Conservation (phyloP, 2,797 vertebrate species). For the Poeciliopsis paucimaculata region DNA sequence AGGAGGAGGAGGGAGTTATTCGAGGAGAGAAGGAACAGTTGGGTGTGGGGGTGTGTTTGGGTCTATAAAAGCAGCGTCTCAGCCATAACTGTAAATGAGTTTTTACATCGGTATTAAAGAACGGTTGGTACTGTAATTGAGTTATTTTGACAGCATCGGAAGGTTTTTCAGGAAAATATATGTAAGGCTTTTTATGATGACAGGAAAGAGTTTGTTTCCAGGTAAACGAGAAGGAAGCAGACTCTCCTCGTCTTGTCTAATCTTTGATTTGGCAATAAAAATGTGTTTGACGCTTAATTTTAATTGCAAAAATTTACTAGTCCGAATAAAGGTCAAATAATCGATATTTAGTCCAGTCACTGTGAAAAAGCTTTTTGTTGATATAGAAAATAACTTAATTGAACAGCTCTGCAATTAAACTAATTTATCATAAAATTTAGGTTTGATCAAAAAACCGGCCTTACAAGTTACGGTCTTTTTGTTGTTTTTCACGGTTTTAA, state of each 20-base stretch:
- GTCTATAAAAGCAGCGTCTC: slow-evolving; percentile 24
- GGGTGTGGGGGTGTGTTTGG: slow-evolving; percentile 47
- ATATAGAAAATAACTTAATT: not conserved
- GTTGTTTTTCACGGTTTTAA: not conserved
- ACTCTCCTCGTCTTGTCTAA: no score
- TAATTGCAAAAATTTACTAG: not conserved
- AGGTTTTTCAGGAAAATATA: slow-evolving; percentile 70
- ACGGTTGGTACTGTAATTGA: slow-evolving; percentile 20
- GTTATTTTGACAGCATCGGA: slow-evolving; percentile 65
- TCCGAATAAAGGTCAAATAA: not conserved
- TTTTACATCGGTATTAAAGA: slow-evolving; percentile 16
- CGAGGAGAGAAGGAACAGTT: slow-evolving; percentile 5
- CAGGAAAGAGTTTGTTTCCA: slow-evolving; percentile 62
- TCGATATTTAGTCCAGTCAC: not conserved
- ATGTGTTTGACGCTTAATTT: not conserved
- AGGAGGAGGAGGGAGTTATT: slow-evolving; percentile 12
- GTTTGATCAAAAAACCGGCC: not conserved
- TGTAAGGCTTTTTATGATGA: slow-evolving; percentile 35
- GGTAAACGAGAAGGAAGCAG: slow-evolving; percentile 29
- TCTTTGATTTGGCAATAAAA: not conserved
- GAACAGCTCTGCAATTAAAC: not conserved
- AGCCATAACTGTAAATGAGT: slow-evolving; percentile 10
- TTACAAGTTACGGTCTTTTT: not conserved
- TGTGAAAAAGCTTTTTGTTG: not conserved
- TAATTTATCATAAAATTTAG: not conserved